Conservation (phyloP, 2,113 vertebrate species). For the Bambusicola thoracicus region DNA sequence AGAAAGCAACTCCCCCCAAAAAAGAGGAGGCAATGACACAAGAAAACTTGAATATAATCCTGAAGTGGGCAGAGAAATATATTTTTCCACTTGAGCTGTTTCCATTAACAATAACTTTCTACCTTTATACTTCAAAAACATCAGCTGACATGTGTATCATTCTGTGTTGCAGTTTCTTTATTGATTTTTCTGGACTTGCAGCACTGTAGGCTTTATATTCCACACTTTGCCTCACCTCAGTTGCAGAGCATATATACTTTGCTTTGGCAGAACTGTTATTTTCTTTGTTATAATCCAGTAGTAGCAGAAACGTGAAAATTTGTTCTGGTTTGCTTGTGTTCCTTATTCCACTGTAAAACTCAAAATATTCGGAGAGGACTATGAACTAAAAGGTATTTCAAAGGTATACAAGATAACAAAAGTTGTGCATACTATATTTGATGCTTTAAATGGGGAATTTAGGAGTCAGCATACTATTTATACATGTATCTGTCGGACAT, state of each 20-base stretch:
- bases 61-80: background rate
- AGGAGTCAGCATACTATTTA: background rate
- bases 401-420: background rate
- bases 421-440: background rate
- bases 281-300: constrained; percentile 31
- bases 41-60: background rate
- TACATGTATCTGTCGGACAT: background rate
- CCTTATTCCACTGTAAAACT: background rate
- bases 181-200: constrained; percentile 27
- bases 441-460: background rate
- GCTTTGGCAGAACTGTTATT: background rate
- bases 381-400: background rate
- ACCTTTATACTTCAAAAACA: background rate
- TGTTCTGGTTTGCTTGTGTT: background rate
- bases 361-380: background rate
- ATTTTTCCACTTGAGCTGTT: constrained; percentile 8
- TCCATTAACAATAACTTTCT: constrained; percentile 5
- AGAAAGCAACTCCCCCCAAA: background rate
- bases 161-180: background rate
- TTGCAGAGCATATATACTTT: background rate
- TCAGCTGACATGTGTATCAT: background rate
- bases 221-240: background rate
- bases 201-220: constrained; percentile 10
- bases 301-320: constrained; percentile 8
- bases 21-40: background rate